Conservation (phyloP, 2,888 invertebrate species). For the Siphlonurus alternatus region DNA sequence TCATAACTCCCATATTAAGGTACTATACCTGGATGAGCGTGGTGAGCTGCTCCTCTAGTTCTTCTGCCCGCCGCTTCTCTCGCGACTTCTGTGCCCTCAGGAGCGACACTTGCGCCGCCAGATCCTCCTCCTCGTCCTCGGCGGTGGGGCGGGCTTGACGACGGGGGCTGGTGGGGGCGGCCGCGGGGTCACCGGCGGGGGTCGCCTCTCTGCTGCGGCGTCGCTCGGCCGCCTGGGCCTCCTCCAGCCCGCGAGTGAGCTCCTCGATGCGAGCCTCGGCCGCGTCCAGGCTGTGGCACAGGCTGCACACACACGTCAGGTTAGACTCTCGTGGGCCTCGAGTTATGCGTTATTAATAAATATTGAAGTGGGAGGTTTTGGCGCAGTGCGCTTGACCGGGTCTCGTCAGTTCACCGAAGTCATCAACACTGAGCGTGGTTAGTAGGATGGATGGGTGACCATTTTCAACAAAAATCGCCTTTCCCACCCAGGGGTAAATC, state of each 20-base stretch:
- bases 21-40: neutral
- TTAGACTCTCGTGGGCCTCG: conserved; percentile 3
- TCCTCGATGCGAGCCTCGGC: conserved; percentile 74
- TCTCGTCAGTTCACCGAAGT: too few relatives aligned
- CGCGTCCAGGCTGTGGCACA: conserved; percentile 57
- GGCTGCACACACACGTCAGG: conserved; percentile 28
- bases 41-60: conserved; percentile 7
- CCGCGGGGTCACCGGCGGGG: neutral
- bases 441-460: too few relatives aligned
- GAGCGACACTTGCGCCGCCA: neutral
- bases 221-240: conserved; percentile 26
- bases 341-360: too few relatives aligned
- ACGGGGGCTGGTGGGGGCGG: neutral
- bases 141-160: too few relatives aligned
- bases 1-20: too few relatives aligned
- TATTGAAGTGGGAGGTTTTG: too few relatives aligned
- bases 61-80: conserved; percentile 26
- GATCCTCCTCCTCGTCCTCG: neutral
- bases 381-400: too few relatives aligned
- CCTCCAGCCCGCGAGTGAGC: conserved; percentile 61
- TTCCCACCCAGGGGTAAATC: too few relatives aligned
- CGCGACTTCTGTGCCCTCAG: neutral
- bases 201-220: neutral
- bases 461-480: too few relatives aligned
- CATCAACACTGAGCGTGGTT: too few relatives aligned